Conservation (phyloP, 2,797 vertebrate species). For the Clarias platycephalus region DNA sequence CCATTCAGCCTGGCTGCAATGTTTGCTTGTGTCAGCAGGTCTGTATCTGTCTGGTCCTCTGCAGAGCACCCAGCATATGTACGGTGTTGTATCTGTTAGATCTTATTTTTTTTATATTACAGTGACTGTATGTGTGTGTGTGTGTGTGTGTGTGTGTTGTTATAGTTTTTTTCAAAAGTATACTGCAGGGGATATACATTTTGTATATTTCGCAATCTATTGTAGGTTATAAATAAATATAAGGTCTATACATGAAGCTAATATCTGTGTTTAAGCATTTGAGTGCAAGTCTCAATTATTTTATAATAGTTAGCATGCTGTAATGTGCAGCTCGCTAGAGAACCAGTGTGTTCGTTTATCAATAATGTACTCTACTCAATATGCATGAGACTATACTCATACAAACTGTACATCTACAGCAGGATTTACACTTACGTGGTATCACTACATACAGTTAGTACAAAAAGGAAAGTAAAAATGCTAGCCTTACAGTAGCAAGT, state of each 20-base stretch:
- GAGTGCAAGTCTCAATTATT: neutral
- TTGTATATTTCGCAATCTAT: neutral
- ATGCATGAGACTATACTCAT: neutral
- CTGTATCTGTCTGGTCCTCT: constrained; percentile 26
- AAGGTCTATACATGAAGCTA: neutral
- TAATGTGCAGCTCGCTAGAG: neutral
- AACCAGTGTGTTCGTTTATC: neutral
- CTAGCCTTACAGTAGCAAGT: neutral
- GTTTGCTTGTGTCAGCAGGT: constrained; percentile 55
- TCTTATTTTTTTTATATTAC: neutral
- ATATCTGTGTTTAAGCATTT: neutral
- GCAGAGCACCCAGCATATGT: constrained; percentile 10
- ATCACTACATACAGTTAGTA: neutral
- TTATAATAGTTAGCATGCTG: neutral
- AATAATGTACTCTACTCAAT: neutral
- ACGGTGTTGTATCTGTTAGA: neutral
- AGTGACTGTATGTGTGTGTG: neutral
- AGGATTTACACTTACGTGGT: neutral
- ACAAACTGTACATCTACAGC: neutral
- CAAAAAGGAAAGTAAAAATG: constrained; percentile 4
- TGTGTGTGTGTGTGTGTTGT: constrained; percentile 1
- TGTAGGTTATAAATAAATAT: neutral
- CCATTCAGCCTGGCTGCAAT: constrained; percentile 41
- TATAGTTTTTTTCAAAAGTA: too few species aligned
- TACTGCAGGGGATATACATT: neutral